These are phyloP conservation scores for Rotaria sp. DNA, from an alignment of 2,888 invertebrate genomes.

Conservation along the genomic window DNA sequence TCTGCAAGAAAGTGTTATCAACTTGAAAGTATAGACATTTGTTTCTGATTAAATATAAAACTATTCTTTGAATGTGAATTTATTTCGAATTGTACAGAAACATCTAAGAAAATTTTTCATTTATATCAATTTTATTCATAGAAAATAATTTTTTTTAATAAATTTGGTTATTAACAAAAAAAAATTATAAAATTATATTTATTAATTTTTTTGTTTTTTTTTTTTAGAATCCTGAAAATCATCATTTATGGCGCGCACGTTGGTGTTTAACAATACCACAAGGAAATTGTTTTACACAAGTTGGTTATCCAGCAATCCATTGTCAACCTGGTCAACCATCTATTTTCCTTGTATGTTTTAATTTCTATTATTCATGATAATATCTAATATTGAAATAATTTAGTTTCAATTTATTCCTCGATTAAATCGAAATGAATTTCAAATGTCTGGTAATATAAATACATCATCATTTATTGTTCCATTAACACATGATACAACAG, in stretches of 20 bases:
- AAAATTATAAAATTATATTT: background rate
- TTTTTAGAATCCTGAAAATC: background rate
- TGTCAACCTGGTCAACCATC: background rate
- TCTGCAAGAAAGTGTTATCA: too few species aligned
- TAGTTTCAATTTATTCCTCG: slow-evolving; percentile 10
- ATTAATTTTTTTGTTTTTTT: background rate
- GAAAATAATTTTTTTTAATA: too few species aligned
- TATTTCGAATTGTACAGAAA: too few species aligned
- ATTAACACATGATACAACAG: background rate
- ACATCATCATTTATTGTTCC: background rate
- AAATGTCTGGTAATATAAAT: background rate
- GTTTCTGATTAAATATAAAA: too few species aligned
- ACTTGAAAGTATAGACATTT: too few species aligned
- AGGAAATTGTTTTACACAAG: background rate
- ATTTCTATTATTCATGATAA: background rate
- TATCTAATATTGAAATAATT: background rate
- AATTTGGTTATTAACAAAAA: too few species aligned
- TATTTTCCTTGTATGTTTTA: background rate
- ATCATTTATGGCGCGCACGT: background rate
- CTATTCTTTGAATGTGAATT: too few species aligned
- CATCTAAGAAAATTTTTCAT: too few species aligned
- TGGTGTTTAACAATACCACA: slow-evolving; percentile 14
- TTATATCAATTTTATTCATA: too few species aligned
- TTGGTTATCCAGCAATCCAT: background rate
- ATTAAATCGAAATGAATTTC: background rate